phyloP scores from a whole-genome alignment of 2,797 vertebrate species.

The Gouania willdenowi region DNA sequence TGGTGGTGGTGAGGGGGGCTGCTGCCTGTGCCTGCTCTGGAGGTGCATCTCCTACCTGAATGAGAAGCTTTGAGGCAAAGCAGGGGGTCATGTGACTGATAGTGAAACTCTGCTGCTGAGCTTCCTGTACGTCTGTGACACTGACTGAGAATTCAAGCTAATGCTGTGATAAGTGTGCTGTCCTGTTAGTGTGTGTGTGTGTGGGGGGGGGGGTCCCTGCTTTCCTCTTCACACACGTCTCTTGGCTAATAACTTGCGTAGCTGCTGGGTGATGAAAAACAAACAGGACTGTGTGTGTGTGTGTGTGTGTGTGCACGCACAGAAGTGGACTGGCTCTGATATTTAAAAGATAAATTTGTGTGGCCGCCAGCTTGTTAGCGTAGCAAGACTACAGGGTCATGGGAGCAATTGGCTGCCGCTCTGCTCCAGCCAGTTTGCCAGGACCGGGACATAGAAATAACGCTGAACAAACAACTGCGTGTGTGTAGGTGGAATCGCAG shows the following conservation, averaged over 20 bases:
- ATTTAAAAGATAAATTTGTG: conserved; percentile 58
- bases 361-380: conserved; percentile 76
- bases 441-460: conserved; percentile 72
- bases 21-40: conserved; percentile 48
- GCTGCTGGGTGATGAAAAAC: conserved; percentile 7
- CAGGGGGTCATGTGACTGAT: conserved; percentile 71
- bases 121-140: conserved; percentile 11
- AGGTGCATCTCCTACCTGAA: conserved; percentile 74
- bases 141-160: conserved; percentile 7
- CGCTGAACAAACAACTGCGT: conserved; percentile 56
- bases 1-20: conserved; percentile 52
- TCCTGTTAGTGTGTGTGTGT: not conserved
- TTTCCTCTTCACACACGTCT: conserved; percentile 5
- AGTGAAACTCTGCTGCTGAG: conserved; percentile 22
- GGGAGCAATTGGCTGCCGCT: conserved; percentile 76
- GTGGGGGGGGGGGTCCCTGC: not conserved
- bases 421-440: conserved; percentile 62
- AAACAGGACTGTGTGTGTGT: not conserved
- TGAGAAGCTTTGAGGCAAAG: conserved; percentile 59
- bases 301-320: conserved; percentile 10
- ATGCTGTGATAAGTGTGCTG: conserved; percentile 5
- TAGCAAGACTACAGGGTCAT: conserved; percentile 73
- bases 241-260: conserved; percentile 19
- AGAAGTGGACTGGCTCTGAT: conserved; percentile 29
- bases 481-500: conserved; percentile 2